phyloP scores from a whole-genome alignment of 2,888 invertebrate species.

The Cylloceria caligata region DNA sequence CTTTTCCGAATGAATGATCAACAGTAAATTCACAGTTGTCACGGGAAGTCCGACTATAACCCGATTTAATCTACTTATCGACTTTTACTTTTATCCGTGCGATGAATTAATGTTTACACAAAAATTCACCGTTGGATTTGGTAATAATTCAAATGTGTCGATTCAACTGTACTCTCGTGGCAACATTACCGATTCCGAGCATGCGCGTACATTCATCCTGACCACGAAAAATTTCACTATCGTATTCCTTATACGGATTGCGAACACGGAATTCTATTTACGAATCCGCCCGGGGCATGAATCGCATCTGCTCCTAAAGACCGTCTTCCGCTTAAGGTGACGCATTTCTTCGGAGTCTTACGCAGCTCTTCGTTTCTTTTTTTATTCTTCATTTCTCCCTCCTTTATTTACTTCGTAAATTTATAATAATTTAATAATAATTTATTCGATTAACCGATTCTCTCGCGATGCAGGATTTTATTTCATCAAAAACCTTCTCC shows the following conservation, averaged over 20 bases:
- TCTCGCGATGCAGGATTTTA: background rate
- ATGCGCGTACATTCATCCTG: conserved; percentile 51
- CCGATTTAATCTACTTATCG: conserved; percentile 12
- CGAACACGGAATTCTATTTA: conserved; percentile 74
- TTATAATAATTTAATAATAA: background rate
- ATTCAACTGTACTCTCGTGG: conserved; percentile 4
- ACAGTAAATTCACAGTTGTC: background rate
- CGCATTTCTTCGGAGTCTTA: conserved; percentile 28
- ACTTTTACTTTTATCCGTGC: conserved; percentile 9
- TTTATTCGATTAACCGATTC: background rate
- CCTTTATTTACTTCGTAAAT: background rate
- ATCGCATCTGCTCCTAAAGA: conserved; percentile 75
- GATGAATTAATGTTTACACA: conserved; percentile 57
- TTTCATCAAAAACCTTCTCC: background rate
- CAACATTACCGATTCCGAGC: conserved; percentile 38
- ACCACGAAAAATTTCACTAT: conserved; percentile 22
- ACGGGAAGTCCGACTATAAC: conserved; percentile 7
- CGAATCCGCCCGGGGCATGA: conserved; percentile 73
- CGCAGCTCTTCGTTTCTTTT: background rate
- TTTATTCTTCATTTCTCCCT: background rate
- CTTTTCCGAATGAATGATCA: background rate
- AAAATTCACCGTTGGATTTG: conserved; percentile 15
- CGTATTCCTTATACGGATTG: conserved; percentile 46
- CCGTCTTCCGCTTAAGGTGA: conserved; percentile 66
- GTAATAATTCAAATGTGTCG: background rate